Conservation (phyloP, 1,140 invertebrate genomes). For the Zaprionus vittiger region DNA sequence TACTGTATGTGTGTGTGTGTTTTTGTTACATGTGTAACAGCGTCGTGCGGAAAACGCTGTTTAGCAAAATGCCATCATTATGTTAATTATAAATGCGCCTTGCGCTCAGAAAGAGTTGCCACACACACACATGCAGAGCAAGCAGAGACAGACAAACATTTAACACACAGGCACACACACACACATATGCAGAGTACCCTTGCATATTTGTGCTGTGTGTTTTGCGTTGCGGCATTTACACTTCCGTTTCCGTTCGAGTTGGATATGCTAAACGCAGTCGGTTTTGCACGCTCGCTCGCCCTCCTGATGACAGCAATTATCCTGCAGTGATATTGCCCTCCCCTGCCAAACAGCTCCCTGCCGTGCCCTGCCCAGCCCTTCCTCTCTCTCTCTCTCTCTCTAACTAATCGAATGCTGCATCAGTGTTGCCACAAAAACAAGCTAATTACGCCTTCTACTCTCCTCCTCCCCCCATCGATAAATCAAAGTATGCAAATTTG, state of each 20-base stretch:
- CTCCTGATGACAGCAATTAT: slow-evolving; percentile 77
- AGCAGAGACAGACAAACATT: slow-evolving; percentile 50
- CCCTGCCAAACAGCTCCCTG: slow-evolving; percentile 18
- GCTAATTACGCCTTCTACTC: neutral
- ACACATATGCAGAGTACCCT: slow-evolving; percentile 11
- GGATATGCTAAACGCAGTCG: slow-evolving; percentile 72
- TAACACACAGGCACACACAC: slow-evolving; percentile 42
- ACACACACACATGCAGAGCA: slow-evolving; percentile 7
- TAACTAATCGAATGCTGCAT: slow-evolving; percentile 60
- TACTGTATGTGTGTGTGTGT: slow-evolving; percentile 33
- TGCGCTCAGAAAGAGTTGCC: slow-evolving; percentile 49
- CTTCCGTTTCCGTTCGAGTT: slow-evolving; percentile 74
- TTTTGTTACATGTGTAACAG: slow-evolving; percentile 63
- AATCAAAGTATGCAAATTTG: neutral
- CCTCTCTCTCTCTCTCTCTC: too few relatives aligned
- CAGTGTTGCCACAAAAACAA: slow-evolving; percentile 6
- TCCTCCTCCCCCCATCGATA: neutral
- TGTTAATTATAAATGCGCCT: slow-evolving; percentile 82
- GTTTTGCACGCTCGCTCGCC: slow-evolving; percentile 59
- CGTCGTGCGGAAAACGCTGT: slow-evolving; percentile 74
- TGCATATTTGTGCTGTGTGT: slow-evolving; percentile 18
- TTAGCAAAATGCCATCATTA: slow-evolving; percentile 83
- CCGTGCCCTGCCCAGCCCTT: slow-evolving; percentile 36
- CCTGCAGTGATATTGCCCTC: slow-evolving; percentile 61
- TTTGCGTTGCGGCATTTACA: slow-evolving; percentile 70